A percentile compares a stretch with the other conserved stretches of the same genome.
phyloP scores from a whole-genome alignment of 2,888 invertebrate species.

The Tenthredo livida region DNA sequence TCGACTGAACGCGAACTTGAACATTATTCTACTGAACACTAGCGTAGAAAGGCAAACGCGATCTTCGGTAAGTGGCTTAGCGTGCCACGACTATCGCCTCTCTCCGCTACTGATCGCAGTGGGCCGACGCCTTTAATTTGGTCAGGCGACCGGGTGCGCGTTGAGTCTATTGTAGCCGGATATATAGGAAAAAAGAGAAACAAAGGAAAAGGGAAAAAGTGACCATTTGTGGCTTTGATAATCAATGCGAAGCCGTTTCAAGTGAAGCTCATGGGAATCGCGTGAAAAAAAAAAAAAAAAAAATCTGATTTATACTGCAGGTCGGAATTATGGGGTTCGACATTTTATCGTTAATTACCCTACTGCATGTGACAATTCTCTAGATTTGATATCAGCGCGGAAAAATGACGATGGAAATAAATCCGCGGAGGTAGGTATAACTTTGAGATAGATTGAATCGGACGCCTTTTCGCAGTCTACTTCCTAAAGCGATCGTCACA shows the following conservation, averaged over 20 bases:
- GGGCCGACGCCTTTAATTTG: slow-evolving; percentile 36
- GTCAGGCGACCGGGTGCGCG: slow-evolving; percentile 10
- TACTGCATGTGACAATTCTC: neutral
- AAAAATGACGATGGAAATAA: neutral
- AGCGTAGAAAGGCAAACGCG: slow-evolving; percentile 51
- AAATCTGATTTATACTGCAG: neutral
- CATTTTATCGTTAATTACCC: neutral
- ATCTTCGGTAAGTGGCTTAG: slow-evolving; percentile 52
- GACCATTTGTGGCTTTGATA: slow-evolving; percentile 46
- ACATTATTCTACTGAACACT: slow-evolving; percentile 25
- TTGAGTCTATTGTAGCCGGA: slow-evolving; percentile 1
- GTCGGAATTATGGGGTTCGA: neutral
- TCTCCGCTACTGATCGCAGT: slow-evolving; percentile 30
- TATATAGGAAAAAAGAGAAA: neutral
- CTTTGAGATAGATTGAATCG: neutral
- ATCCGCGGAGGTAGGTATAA: neutral
- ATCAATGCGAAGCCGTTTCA: slow-evolving; percentile 45
- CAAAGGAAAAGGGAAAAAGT: neutral
- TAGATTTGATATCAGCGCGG: neutral
- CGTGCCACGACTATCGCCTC: slow-evolving; percentile 48
- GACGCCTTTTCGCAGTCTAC: slow-evolving; percentile 50
- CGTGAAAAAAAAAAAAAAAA: neutral
- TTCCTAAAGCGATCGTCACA: slow-evolving; percentile 46
- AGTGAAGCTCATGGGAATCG: slow-evolving; percentile 5
- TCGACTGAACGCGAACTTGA: slow-evolving; percentile 37